A percentile compares a stretch with the other conserved stretches of the same genome.
These are phyloP conservation scores for Callospermophilus lateralis DNA, from an alignment of 2,113 vertebrate species.

Conservation along the genomic window DNA sequence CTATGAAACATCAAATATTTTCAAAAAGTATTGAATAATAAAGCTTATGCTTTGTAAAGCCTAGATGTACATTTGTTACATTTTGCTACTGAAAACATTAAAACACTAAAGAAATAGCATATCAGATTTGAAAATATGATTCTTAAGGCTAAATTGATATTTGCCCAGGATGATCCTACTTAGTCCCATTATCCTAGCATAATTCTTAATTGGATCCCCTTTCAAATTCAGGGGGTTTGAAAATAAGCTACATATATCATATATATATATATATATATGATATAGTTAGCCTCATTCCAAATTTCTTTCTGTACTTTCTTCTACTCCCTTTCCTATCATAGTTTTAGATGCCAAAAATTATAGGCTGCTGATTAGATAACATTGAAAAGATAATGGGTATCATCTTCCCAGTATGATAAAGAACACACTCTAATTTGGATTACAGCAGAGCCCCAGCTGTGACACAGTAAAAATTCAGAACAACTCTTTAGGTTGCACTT, in stretches of 20 bases:
- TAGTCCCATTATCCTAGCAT: not conserved
- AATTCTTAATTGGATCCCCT: not conserved
- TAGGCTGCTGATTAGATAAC: not conserved
- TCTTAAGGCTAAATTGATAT: not conserved
- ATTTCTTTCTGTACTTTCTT: not conserved
- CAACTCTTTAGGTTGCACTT: not conserved
- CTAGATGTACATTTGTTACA: not conserved
- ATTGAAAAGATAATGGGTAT: not conserved
- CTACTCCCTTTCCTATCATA: not conserved
- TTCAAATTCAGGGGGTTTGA: not conserved
- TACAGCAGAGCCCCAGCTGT: not conserved
- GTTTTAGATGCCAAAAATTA: slow-evolving; percentile 5
- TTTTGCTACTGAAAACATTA: not conserved
- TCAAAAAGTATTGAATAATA: not conserved
- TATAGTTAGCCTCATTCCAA: not conserved
- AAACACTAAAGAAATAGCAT: not conserved
- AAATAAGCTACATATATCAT: not conserved
- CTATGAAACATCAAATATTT: not conserved
- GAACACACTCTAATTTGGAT: not conserved
- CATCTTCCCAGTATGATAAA: not conserved
- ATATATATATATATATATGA: too few species aligned
- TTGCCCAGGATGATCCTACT: not conserved
- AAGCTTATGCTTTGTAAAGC: not conserved
- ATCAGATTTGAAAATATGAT: not conserved
- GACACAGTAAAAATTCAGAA: not conserved